Evolutionary conservation across 2,797 vertebrate species (phyloP).

Genomic region (Phrynocephalus guinanensis): DNA sequence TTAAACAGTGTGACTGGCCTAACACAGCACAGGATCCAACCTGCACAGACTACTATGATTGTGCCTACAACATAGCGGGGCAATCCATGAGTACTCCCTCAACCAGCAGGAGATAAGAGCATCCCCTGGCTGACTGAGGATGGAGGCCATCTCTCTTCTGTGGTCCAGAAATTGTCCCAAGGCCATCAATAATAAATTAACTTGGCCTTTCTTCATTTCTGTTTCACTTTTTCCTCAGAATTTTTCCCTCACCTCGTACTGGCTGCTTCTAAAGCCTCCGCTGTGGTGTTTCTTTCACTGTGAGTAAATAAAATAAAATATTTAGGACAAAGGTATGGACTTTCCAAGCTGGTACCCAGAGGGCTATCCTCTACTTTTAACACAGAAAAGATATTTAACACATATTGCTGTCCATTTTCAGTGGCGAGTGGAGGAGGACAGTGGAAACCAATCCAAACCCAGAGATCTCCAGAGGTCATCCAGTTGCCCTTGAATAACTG

Average conservation of each 20-base stretch:
- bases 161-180: background rate
- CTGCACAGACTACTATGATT: background rate
- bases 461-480: background rate
- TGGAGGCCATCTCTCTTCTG: background rate
- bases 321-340: background rate
- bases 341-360: background rate
- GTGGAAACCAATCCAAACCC: background rate
- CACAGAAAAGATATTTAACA: background rate
- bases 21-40: background rate
- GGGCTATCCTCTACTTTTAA: background rate
- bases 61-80: background rate
- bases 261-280: background rate
- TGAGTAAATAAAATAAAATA: conserved; percentile 22
- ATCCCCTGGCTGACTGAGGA: background rate
- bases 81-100: background rate
- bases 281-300: background rate
- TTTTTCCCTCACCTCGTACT: background rate
- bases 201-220: background rate
- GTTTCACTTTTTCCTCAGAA: background rate
- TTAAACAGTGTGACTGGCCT: background rate
- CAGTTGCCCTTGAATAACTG: background rate
- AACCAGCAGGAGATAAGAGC: background rate
- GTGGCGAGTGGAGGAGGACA: background rate
- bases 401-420: background rate
- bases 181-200: background rate